Conservation (phyloP, 2,797 vertebrate genomes). For the Epinephelus coioides region DNA sequence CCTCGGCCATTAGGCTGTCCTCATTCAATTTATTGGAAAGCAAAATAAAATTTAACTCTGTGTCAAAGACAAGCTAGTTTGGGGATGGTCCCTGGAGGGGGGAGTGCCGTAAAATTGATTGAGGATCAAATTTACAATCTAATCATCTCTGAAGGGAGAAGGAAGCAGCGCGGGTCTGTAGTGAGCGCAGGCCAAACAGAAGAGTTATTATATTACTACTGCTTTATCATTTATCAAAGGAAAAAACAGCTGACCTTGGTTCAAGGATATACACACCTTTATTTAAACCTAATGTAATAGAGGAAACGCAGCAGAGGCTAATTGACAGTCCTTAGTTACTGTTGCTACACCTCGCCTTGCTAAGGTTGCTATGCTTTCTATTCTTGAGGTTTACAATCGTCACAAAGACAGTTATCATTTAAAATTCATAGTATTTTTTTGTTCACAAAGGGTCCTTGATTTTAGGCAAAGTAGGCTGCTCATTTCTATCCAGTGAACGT, state of each 20-base stretch:
- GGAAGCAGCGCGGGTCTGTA: conserved; percentile 22
- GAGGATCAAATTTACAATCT: conserved; percentile 72
- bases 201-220: conserved; percentile 55
- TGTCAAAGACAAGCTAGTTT: conserved; percentile 53
- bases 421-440: not conserved
- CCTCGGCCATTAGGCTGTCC: conserved; percentile 10
- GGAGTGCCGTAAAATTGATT: conserved; percentile 65
- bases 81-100: conserved; percentile 39
- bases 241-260: conserved; percentile 29
- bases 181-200: conserved; percentile 39
- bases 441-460: not conserved
- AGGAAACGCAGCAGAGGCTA: not conserved
- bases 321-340: not conserved
- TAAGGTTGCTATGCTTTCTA: not conserved
- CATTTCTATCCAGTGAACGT: no score
- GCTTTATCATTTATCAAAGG: conserved; percentile 36
- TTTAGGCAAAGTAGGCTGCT: no score
- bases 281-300: conserved; percentile 12
- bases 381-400: not conserved
- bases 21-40: conserved; percentile 35
- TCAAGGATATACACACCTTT: conserved; percentile 47
- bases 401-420: not conserved
- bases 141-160: conserved; percentile 48
- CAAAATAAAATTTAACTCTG: conserved; percentile 23
- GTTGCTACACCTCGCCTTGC: not conserved